These are phyloP conservation scores for Prorops nasuta DNA, from an alignment of 1,140 invertebrate species.

Conservation along the genomic window DNA sequence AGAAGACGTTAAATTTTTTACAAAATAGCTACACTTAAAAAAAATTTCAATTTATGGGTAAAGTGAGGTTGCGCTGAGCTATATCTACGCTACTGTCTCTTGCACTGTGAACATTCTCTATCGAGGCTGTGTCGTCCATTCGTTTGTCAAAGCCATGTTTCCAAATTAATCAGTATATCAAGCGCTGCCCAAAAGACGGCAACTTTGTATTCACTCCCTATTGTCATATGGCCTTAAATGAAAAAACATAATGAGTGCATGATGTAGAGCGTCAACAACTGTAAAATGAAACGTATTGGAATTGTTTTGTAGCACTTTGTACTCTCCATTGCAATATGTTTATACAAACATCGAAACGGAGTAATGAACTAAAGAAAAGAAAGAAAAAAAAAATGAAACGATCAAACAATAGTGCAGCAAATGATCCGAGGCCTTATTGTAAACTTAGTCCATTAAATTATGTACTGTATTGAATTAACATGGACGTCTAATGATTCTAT, in stretches of 20 bases:
- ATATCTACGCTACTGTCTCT: constrained; percentile 40
- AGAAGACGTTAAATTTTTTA: constrained; percentile 20
- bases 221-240: constrained; percentile 49
- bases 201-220: constrained; percentile 39
- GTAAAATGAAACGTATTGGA: constrained; percentile 38
- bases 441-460: constrained; percentile 36
- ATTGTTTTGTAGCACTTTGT: constrained; percentile 50
- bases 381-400: background rate
- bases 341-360: constrained; percentile 33
- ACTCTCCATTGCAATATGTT: constrained; percentile 44
- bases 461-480: constrained; percentile 32
- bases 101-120: constrained; percentile 52
- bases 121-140: constrained; percentile 46
- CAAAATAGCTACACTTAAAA: constrained; percentile 14
- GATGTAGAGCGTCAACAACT: constrained; percentile 30
- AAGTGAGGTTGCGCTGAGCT: constrained; percentile 42
- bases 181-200: constrained; percentile 27
- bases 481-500: constrained; percentile 28
- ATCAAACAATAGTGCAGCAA: constrained; percentile 21
- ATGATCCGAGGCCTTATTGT: constrained; percentile 48
- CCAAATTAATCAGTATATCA: constrained; percentile 36
- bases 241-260: constrained; percentile 28
- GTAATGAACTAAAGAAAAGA: constrained; percentile 22
- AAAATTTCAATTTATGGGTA: constrained; percentile 27
- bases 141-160: constrained; percentile 36